Conservation (phyloP, 37 sponge, comb jelly and placozoan genomes). For the Agelas oroides region DNA sequence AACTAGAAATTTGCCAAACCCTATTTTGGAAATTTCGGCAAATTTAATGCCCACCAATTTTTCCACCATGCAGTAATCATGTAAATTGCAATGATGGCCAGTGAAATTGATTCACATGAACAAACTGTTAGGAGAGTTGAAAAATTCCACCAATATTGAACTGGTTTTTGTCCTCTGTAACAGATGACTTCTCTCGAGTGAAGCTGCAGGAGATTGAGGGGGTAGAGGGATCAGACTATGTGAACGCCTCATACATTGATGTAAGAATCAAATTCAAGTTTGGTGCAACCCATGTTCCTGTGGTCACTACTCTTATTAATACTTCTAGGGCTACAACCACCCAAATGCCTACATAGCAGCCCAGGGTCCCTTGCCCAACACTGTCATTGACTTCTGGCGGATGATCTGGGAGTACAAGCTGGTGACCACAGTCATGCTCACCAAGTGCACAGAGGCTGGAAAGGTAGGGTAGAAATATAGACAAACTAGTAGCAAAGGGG, state of each 20-base stretch:
- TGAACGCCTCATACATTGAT: conserved; percentile 74
- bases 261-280: conserved; percentile 12
- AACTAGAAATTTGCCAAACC: too few relatives aligned
- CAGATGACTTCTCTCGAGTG: conserved; percentile 74
- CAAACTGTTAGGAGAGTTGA: background rate
- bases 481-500: too few relatives aligned
- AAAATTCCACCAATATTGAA: background rate
- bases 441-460: conserved; percentile 65
- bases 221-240: conserved; percentile 55
- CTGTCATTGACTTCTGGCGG: conserved; percentile 79
- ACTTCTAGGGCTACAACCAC: conserved; percentile 35
- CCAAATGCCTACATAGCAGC: conserved; percentile 65
- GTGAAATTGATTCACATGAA: too few relatives aligned
- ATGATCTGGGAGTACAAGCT: conserved; percentile 77
- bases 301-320: too few relatives aligned
- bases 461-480: conserved; percentile 37
- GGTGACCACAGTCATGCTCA: conserved; percentile 73
- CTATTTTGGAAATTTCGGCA: too few relatives aligned
- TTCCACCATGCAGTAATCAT: too few relatives aligned
- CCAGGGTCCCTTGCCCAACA: conserved; percentile 71
- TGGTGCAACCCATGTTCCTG: too few relatives aligned
- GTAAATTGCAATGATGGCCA: too few relatives aligned
- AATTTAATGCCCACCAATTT: too few relatives aligned
- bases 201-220: conserved; percentile 33
- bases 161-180: background rate